Evolutionary conservation across 2,888 invertebrate genomes (phyloP).

Genomic region (Cephus sareptanus): DNA sequence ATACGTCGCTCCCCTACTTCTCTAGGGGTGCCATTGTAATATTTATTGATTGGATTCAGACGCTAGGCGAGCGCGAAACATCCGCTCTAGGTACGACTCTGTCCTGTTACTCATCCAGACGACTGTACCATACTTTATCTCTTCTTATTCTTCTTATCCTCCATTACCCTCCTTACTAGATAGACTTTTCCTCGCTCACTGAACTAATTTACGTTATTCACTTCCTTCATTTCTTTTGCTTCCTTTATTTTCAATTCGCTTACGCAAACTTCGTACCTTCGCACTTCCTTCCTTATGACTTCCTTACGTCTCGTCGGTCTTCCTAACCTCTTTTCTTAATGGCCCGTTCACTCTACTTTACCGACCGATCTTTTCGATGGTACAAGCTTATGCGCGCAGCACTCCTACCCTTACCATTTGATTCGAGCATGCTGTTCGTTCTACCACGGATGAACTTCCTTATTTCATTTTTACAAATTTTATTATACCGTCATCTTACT

Average conservation of each 20-base stretch:
- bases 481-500: background rate
- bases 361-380: background rate
- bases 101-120: background rate
- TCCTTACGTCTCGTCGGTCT: background rate
- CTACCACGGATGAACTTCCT: background rate
- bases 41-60: slow-evolving; percentile 66
- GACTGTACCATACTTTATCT: background rate
- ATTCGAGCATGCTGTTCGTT: background rate
- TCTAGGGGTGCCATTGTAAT: slow-evolving; percentile 64
- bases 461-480: background rate
- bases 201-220: background rate
- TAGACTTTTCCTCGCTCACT: background rate
- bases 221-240: background rate
- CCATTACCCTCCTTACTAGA: background rate
- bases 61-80: slow-evolving; percentile 50
- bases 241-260: background rate
- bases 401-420: background rate
- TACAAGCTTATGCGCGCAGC: background rate
- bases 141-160: background rate
- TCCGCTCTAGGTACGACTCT: slow-evolving; percentile 13
- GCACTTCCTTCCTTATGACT: background rate
- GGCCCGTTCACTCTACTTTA: background rate
- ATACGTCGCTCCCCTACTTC: slow-evolving; percentile 54
- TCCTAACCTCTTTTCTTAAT: background rate
- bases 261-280: too few relatives aligned